Conservation (phyloP, 1,140 invertebrate species). For the Cherax quadricarinatus region DNA sequence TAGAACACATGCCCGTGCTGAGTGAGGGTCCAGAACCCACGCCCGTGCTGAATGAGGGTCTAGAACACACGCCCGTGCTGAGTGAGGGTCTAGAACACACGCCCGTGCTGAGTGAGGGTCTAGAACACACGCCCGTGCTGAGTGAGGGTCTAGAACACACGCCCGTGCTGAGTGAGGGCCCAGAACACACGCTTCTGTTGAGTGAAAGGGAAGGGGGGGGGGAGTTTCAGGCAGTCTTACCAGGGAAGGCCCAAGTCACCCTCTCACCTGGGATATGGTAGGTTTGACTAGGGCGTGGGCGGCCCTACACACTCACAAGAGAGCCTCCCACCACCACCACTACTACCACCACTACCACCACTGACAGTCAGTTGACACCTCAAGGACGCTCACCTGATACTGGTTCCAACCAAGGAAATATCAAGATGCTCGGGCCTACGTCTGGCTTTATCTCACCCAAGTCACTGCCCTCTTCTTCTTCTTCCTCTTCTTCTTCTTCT, state of each 20-base stretch:
- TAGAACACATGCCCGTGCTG: not conserved
- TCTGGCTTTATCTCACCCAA: not conserved
- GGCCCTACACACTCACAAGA: not conserved
- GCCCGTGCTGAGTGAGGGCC: too few relatives aligned
- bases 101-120: too few relatives aligned
- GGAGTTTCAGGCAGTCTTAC: not conserved
- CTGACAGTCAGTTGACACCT: not conserved
- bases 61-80: too few relatives aligned
- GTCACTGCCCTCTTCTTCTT: conserved; percentile 10
- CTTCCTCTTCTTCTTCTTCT: conserved; percentile 6
- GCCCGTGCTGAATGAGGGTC: too few relatives aligned
- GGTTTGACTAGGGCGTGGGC: not conserved
- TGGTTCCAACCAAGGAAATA: not conserved
- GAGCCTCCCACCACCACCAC: not conserved
- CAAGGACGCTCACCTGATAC: not conserved
- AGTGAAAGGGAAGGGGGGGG: not conserved
- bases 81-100: too few relatives aligned
- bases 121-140: too few relatives aligned
- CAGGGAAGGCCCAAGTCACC: not conserved
- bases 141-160: too few relatives aligned
- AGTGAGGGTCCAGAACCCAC: not conserved
- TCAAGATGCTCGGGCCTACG: not conserved
- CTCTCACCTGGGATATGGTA: not conserved
- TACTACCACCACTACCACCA: not conserved
- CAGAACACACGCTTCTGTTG: too few relatives aligned